A percentile compares a stretch with the other conserved stretches of the same genome.
phyloP scores from a whole-genome alignment of 2,888 invertebrate genomes.

The Sarcophaga subvicina region DNA sequence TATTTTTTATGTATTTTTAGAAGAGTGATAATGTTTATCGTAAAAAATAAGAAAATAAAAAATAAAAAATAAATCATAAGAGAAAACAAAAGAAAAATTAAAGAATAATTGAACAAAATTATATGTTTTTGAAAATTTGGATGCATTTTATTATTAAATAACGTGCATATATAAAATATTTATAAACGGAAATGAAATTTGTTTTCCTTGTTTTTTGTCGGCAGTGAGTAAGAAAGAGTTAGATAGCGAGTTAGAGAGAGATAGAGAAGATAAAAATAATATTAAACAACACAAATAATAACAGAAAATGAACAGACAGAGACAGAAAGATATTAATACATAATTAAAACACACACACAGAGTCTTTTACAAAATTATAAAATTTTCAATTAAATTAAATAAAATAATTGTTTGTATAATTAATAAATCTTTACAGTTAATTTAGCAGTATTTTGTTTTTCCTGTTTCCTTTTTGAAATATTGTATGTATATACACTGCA shows the following conservation, averaged over 20 bases:
- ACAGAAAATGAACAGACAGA: conserved; percentile 53
- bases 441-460: conserved; percentile 16
- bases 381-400: conserved; percentile 6
- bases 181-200: conserved; percentile 43
- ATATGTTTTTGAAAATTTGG: conserved; percentile 54
- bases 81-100: conserved; percentile 12
- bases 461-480: not conserved
- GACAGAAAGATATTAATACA: conserved; percentile 64
- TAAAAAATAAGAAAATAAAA: not conserved
- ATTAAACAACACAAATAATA: conserved; percentile 30
- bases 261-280: conserved; percentile 36
- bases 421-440: not conserved
- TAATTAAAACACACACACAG: conserved; percentile 27
- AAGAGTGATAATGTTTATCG: conserved; percentile 18
- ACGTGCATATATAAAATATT: conserved; percentile 61
- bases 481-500: not conserved
- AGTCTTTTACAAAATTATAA: conserved; percentile 1
- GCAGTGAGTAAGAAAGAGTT: conserved; percentile 23
- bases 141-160: conserved; percentile 60
- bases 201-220: conserved; percentile 6
- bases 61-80: not conserved
- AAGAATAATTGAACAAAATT: conserved; percentile 20
- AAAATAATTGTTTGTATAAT: not conserved
- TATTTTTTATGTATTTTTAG: conserved; percentile 8
- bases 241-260: conserved; percentile 11